Conservation (phyloP, 2,888 invertebrate species). For the Chromoteleia sp. region DNA sequence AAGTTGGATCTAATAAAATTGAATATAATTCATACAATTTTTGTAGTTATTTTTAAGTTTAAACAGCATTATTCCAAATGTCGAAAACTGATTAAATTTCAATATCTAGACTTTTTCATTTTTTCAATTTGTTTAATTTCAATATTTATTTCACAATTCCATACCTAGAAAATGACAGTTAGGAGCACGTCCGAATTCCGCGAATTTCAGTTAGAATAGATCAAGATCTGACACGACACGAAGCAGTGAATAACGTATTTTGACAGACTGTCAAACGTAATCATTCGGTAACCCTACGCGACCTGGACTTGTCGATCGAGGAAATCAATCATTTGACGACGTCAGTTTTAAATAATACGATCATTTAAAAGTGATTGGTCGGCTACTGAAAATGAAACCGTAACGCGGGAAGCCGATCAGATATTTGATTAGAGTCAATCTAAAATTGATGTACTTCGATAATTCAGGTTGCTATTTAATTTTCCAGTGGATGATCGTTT, state of each 20-base stretch:
- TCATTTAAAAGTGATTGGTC: conserved; percentile 26
- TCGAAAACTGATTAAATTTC: too few species aligned
- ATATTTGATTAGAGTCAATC: too few species aligned
- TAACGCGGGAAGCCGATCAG: conserved; percentile 17
- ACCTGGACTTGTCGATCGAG: conserved; percentile 11
- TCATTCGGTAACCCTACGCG: not conserved
- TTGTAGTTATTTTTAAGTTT: too few species aligned
- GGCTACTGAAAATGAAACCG: conserved; percentile 14
- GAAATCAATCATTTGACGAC: conserved; percentile 20
- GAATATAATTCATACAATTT: too few species aligned
- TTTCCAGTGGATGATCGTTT: conserved; percentile 31
- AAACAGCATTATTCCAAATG: too few species aligned
- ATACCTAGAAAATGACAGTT: too few species aligned
- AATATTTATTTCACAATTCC: too few species aligned
- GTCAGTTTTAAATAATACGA: conserved; percentile 6
- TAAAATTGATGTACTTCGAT: conserved; percentile 8
- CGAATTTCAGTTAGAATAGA: conserved; percentile 2
- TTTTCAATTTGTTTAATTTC: too few species aligned
- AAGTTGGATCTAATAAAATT: too few species aligned
- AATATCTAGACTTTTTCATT: too few species aligned
- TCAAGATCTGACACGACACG: conserved; percentile 10
- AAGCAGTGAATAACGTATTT: conserved; percentile 4
- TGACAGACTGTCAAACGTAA: conserved; percentile 20
- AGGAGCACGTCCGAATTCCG: too few species aligned
- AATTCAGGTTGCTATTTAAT: conserved; percentile 4